phyloP scores from a whole-genome alignment of 2,888 invertebrate genomes.

The Molorchus minor region DNA sequence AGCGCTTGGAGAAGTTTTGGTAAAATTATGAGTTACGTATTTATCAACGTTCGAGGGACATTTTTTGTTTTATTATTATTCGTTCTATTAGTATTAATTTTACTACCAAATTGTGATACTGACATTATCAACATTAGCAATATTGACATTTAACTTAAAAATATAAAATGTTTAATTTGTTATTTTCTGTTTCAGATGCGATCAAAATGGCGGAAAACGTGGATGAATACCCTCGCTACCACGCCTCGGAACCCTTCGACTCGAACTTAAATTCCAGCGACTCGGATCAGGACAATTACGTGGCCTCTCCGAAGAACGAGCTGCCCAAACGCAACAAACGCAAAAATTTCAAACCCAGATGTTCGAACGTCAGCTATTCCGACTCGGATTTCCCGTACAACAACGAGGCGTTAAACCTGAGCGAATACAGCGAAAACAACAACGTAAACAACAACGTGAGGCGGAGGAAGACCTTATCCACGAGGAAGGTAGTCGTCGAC shows the following conservation, averaged over 20 bases:
- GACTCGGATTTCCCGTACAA: constrained; percentile 58
- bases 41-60: too few relatives aligned
- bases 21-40: too few relatives aligned
- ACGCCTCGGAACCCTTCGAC: constrained; percentile 45
- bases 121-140: neutral
- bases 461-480: constrained; percentile 54
- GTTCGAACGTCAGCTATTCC: constrained; percentile 66
- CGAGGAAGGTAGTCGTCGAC: constrained; percentile 51
- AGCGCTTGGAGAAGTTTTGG: too few relatives aligned
- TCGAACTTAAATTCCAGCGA: constrained; percentile 64
- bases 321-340: constrained; percentile 77
- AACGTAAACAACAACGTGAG: constrained; percentile 56
- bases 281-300: constrained; percentile 63
- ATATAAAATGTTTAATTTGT: neutral
- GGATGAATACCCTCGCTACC: constrained; percentile 54
- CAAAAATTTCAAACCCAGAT: constrained; percentile 82
- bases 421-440: constrained; percentile 54
- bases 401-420: constrained; percentile 46
- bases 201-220: constrained; percentile 59
- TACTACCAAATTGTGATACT: too few relatives aligned
- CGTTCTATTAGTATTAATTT: too few relatives aligned
- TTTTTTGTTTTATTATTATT: too few relatives aligned
- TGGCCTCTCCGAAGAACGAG: constrained; percentile 61
- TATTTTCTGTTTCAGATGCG: constrained; percentile 56
- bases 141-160: neutral